phyloP scores from a whole-genome alignment of 2,888 invertebrate species.

The Electrophaes corylata region DNA sequence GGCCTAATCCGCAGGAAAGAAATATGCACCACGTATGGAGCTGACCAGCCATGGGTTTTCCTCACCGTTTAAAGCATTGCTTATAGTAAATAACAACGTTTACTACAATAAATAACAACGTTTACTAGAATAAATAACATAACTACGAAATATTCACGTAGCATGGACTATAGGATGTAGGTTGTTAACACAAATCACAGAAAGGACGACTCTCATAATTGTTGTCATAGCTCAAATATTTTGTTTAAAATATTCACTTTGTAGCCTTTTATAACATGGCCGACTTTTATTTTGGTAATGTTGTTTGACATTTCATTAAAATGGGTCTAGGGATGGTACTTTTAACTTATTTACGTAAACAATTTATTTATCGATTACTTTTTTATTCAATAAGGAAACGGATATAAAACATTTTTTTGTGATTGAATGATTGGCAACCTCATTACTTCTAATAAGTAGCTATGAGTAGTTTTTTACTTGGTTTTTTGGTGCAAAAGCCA shows the following conservation, averaged over 20 bases:
- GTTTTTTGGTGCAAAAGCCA: slow-evolving; percentile 4
- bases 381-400: background rate
- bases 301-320: slow-evolving; percentile 2
- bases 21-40: too few relatives aligned
- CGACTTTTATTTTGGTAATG: slow-evolving; percentile 1
- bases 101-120: too few relatives aligned
- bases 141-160: slow-evolving; percentile 43
- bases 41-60: too few relatives aligned
- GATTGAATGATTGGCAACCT: background rate
- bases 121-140: too few relatives aligned
- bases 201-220: slow-evolving; percentile 28
- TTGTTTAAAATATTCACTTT: slow-evolving; percentile 47
- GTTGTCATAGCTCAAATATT: slow-evolving; percentile 46
- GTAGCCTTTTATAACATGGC: slow-evolving; percentile 13
- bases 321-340: background rate
- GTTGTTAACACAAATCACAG: slow-evolving; percentile 35
- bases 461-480: background rate
- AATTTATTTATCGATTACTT: background rate
- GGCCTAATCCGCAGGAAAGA: too few relatives aligned
- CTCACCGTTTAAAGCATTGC: too few relatives aligned
- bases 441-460: background rate
- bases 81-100: too few relatives aligned
- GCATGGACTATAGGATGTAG: slow-evolving; percentile 28
- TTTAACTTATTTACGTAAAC: background rate
- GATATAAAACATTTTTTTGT: slow-evolving; percentile 2